These are phyloP conservation scores for Paraplagusia blochii DNA, from an alignment of 2,113 vertebrate species.

Conservation along the genomic window DNA sequence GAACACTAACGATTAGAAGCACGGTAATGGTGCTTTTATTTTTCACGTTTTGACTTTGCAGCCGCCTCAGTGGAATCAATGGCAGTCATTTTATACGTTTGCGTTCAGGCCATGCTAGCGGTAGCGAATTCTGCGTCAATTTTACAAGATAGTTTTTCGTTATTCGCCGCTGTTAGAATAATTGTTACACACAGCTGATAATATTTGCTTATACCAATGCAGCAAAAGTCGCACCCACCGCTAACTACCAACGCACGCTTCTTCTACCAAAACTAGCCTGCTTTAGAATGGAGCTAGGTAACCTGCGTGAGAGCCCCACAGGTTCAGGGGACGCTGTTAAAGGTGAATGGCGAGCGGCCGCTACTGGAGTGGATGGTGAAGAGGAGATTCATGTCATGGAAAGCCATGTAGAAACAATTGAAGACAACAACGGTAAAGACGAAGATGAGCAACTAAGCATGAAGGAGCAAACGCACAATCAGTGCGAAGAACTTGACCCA, in stretches of 20 bases:
- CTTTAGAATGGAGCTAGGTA: conserved; percentile 69
- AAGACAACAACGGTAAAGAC: conserved; percentile 42
- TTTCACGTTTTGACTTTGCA: background rate
- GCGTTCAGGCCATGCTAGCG: conserved; percentile 26
- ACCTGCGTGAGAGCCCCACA: conserved; percentile 73
- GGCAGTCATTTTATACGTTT: background rate
- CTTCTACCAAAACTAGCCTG: conserved; percentile 6
- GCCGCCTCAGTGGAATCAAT: conserved; percentile 1
- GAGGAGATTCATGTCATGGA: conserved; percentile 48
- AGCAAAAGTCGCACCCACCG: background rate
- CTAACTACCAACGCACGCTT: conserved; percentile 1
- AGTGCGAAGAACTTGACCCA: conserved; percentile 78
- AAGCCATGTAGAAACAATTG: conserved; percentile 17
- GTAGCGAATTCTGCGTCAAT: conserved; percentile 2
- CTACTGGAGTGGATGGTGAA: conserved; percentile 45
- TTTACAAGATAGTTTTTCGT: conserved; percentile 12
- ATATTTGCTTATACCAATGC: too few species aligned
- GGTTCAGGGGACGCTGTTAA: conserved; percentile 74
- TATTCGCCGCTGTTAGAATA: background rate
- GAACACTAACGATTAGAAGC: background rate
- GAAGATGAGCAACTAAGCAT: conserved; percentile 19
- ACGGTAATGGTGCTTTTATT: background rate
- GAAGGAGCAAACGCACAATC: conserved; percentile 56
- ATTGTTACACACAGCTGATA: background rate
- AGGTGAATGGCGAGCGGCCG: conserved; percentile 72